These are phyloP conservation scores for Cryptocephalus moraei DNA, from an alignment of 2,888 invertebrate genomes.

Conservation along the genomic window DNA sequence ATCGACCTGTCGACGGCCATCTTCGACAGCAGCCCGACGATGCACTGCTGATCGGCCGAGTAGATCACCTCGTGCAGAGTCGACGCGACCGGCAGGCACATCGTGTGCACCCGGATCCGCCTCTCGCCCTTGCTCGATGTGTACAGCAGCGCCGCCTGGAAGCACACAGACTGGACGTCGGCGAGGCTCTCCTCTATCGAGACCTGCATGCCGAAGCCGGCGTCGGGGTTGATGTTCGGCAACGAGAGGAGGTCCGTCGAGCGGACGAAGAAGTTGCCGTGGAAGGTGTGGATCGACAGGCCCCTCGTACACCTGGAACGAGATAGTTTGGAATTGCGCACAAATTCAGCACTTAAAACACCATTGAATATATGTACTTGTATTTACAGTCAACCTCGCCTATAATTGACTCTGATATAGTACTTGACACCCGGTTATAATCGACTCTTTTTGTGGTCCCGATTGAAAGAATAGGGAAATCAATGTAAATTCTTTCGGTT, in stretches of 20 bases:
- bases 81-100: constrained; percentile 84
- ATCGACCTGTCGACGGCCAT: constrained; percentile 94
- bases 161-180: constrained; percentile 82
- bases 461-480: too few relatives aligned
- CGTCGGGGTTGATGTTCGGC: constrained; percentile 96
- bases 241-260: constrained; percentile 92
- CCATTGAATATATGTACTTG: too few relatives aligned
- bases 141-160: constrained; percentile 95
- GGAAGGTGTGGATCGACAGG: constrained; percentile 93
- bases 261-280: constrained; percentile 98
- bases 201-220: constrained; percentile 96
- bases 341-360: too few relatives aligned
- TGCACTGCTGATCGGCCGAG: constrained; percentile 88
- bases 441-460: too few relatives aligned
- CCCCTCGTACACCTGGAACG: constrained; percentile 74
- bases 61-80: constrained; percentile 79
- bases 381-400: too few relatives aligned
- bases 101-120: constrained; percentile 93
- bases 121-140: constrained; percentile 91
- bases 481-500: too few relatives aligned
- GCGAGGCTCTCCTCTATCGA: constrained; percentile 85
- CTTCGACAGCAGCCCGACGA: constrained; percentile 85
- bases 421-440: too few relatives aligned
- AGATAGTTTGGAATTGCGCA: too few relatives aligned
- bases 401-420: too few relatives aligned